Base-by-base conservation (phyloP, 2,113 vertebrate genomes). In the Machaerirhynchus nigripectus region DNA sequence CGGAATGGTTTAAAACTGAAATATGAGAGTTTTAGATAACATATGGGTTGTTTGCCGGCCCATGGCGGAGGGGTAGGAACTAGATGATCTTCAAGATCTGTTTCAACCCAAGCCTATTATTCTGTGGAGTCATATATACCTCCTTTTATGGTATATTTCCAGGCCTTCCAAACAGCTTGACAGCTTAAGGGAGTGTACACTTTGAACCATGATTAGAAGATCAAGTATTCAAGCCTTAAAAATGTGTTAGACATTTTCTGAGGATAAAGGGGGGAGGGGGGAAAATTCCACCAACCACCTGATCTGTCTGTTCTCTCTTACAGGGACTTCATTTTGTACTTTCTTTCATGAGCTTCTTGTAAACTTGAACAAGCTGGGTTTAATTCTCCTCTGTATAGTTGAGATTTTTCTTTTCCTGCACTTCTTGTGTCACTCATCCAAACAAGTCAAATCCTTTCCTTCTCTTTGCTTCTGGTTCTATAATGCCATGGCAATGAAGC, bases 191-290 rank as follows among this genome's bases (percentile, higher is more conserved):
- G 31, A 33, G 4, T 63, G 19, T 52, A 17, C 1, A 1, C 33
- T 77, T 73, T 16, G 35, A 68, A 42, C 20, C 7, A 20, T 56
- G 17, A 59, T 23, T 40, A 27, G 28, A 80, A 57, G 21, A 44
- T 68, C n/a, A 73, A 50, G 5, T 74, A 18, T 19, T 88, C 50
- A 27, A 52, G 27, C n/a, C 65, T 52, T 78, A 65, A 68, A 76
- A 90, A 64, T 40, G 5, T 50, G 22, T 60, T 69, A n/a, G 26
- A n/a, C 2, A 3, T 65, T 79, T 74, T 53, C 31, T 59, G 31
- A 33, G 22, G 17, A 42, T 40, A n/a, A 33, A n/a, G n/a, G n/a
- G 4, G 1, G 0, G 1, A 6, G 6, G 10, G 3, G 2, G 3
- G 16, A 8, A 39, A 13, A 28, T 8, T 31, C 31, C 35, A 57